Evolutionary conservation across 2,888 invertebrate species (phyloP).

Genomic region (Campaea margaritaria): DNA sequence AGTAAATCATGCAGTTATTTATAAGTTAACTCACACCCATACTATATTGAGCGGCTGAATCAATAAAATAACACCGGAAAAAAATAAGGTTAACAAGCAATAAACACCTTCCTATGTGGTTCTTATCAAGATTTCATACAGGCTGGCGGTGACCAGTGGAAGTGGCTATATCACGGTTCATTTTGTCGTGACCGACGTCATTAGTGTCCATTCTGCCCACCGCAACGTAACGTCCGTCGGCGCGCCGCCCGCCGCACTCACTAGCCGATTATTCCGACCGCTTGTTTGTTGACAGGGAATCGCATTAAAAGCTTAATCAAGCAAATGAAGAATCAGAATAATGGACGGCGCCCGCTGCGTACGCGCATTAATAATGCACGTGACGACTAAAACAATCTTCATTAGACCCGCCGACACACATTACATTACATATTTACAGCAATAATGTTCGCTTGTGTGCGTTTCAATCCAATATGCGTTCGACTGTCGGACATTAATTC

Average conservation of each 20-base stretch:
- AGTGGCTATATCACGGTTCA: conserved; percentile 65
- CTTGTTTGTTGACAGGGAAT: conserved; percentile 77
- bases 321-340: conserved; percentile 85
- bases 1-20: conserved; percentile 10
- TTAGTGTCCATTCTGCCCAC: conserved; percentile 61
- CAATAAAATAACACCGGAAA: conserved; percentile 19
- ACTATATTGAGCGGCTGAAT: conserved; percentile 14
- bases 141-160: conserved; percentile 56
- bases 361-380: conserved; percentile 84
- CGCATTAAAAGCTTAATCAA: conserved; percentile 85
- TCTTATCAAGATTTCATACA: conserved; percentile 53
- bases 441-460: conserved; percentile 50
- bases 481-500: conserved; percentile 50
- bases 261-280: conserved; percentile 76
- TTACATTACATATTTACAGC: conserved; percentile 71
- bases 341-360: conserved; percentile 81
- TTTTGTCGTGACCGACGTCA: conserved; percentile 75
- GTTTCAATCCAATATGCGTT: conserved; percentile 55
- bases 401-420: conserved; percentile 76
- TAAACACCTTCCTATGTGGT: conserved; percentile 44
- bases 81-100: conserved; percentile 36
- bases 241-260: conserved; percentile 42
- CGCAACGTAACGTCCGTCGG: conserved; percentile 59
- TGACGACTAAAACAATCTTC: conserved; percentile 81
- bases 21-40: conserved; percentile 11